phyloP scores from a whole-genome alignment of 2,797 vertebrate genomes.

The Chelmon rostratus region DNA sequence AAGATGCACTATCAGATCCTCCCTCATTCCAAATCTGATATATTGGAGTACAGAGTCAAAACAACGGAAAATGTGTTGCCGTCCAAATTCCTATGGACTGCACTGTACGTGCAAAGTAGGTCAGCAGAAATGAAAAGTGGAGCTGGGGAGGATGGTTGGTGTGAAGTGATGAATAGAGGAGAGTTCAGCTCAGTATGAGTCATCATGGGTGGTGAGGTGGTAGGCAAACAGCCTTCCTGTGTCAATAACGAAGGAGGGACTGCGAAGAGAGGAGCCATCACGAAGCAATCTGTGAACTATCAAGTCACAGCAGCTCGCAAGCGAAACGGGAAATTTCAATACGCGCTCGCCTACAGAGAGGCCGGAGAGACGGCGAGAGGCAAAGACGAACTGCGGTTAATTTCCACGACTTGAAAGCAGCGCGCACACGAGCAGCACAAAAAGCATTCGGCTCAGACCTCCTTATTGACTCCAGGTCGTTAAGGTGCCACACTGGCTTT shows the following conservation, averaged over 20 bases:
- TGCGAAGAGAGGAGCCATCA: slow-evolving; percentile 41
- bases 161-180: slow-evolving; percentile 65
- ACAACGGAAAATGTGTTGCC: slow-evolving; percentile 24
- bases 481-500: slow-evolving; percentile 56
- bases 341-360: slow-evolving; percentile 11
- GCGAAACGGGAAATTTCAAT: slow-evolving; percentile 45
- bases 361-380: background rate
- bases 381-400: slow-evolving; percentile 37
- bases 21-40: slow-evolving; percentile 12
- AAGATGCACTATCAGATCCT: background rate
- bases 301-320: slow-evolving; percentile 48
- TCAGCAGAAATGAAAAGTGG: slow-evolving; percentile 58
- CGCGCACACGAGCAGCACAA: slow-evolving; percentile 29
- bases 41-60: slow-evolving; percentile 6
- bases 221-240: slow-evolving; percentile 62
- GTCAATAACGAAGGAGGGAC: slow-evolving; percentile 72
- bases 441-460: slow-evolving; percentile 41
- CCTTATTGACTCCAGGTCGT: slow-evolving; percentile 53
- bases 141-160: slow-evolving; percentile 51
- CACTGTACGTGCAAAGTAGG: slow-evolving; percentile 58
- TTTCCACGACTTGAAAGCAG: slow-evolving; percentile 50
- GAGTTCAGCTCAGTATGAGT: slow-evolving; percentile 69
- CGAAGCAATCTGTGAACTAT: slow-evolving; percentile 45
- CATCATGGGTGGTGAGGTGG: slow-evolving; percentile 70
- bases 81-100: slow-evolving; percentile 28